Base-by-base conservation (phyloP, 1,140 invertebrate genomes). In the Caenorhabditis inopinata region DNA sequence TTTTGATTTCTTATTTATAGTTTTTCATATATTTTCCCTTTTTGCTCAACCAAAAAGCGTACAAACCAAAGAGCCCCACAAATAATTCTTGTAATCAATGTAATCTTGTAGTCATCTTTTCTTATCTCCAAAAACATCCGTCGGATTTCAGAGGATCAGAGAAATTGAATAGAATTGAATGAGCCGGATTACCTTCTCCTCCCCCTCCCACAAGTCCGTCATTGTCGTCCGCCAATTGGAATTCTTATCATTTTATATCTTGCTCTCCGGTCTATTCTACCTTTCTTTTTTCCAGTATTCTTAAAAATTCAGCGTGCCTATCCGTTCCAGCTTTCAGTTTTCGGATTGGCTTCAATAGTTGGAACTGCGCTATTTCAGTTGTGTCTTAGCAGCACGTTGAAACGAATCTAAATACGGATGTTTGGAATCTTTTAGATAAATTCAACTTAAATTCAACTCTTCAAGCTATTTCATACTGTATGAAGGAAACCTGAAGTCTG, bases 91-190 rank as follows among this genome's bases (percentile, higher is more conserved):
- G 21, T 11, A 23, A 16, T 53, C 23, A 7, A 53, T 14, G 35
- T 16, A 29, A 21, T 42, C 38, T 68, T 38, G 7, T 42, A n/a
- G 23, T 38, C 4, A 68, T 21, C 38, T 18, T n/a, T 68, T 42
- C 38, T 42, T 42, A n/a, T 42, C 25, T 42, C 32, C n/a, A 18
- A 9, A 38, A 68, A 38, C 21, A 68, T 0, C 35, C 0, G 1
- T 38, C 38, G 1, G 12, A 68, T 2, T 21, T 38, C n/a, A 68
- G 58, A 42, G 16, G 18, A 9, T 0, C n/a, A 42, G 32, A 68
- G 58, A 68, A 68, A 68, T 38, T 68, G 58, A 68, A 68, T 68
- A 68, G 58, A 68, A 68, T 68, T 68, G 58, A 68, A 68, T 51
- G 25, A 18, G 16, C 23, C 58, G 58, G 58, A 68, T 68, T 68